Evolutionary conservation across 92 coral and sea anemone genomes (phyloP), one percentile per base, ranked within the genome.

Genomic region (Zoanthus solanderi): DNA sequence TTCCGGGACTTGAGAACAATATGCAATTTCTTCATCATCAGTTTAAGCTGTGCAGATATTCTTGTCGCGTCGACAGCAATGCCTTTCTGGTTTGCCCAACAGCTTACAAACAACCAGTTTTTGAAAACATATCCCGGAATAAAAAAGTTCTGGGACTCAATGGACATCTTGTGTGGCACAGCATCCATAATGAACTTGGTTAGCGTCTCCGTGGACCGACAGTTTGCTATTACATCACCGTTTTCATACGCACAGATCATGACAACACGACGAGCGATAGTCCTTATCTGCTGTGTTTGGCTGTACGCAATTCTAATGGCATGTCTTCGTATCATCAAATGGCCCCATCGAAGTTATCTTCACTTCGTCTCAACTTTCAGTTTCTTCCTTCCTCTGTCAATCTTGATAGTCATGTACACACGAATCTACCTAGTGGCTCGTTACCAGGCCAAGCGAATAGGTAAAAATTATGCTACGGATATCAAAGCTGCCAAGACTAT

Each of bases 401-500:
- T 95, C 23, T 90, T 97, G 96, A 78, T 97, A n/a, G 90, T 89
- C 54, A 97, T 97, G 99, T 97, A 97, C 87, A 69, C 94, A 47
- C 93, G 96, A 78, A 97, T 97, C 76, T 93, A 93, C 87, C 87
- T 95, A 44, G 98, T 97, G 47, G 99, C 99, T 10, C 94, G 99
- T 3, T 96, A 96, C 88, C 99, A 97, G 77, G 96, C 99, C 54
- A 91, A 95, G 13, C 90, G 97, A 54, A 91, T 97, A 12, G 97
- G 99, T n/a, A 92, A 96, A 87, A 94, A 97, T 78, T 96, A 94
- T 78, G 99, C 98, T 34, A 95, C 95, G 13, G 99, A 97, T 79
- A 91, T 97, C 67, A 97, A 97, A 87, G 99, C 99, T 11, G 96
- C 98, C 17, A 97, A 97, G 66, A 97, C 99, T 32, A 97, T 97